These are phyloP conservation scores for Coenobita brevimanus DNA, from an alignment of 1,140 invertebrate species.

Conservation along the genomic window DNA sequence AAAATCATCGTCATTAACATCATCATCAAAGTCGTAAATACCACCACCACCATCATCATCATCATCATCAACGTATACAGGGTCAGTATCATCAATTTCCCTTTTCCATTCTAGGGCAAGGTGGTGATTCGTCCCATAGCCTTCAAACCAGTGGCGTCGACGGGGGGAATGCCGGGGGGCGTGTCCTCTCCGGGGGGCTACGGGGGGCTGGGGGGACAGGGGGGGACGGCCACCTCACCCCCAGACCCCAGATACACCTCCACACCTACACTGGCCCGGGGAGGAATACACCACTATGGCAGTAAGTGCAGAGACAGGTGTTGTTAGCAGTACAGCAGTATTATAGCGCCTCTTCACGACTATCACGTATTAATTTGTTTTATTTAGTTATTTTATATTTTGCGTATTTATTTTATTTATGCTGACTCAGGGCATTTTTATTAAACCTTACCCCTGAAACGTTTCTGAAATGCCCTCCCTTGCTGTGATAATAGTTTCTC, in stretches of 20 bases:
- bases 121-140: constrained; percentile 84
- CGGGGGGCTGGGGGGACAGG: neutral
- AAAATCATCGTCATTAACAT: no score
- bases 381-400: no score
- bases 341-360: no score
- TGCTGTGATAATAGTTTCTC: no score
- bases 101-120: constrained; percentile 77
- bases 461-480: no score
- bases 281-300: constrained; percentile 79
- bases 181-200: constrained; percentile 72
- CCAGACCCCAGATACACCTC: constrained; percentile 77
- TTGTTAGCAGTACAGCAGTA: neutral
- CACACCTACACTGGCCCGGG: constrained; percentile 79
- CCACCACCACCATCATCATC: no score
- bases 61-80: no score
- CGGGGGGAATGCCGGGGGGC: constrained; percentile 75
- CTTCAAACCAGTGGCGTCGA: constrained; percentile 78
- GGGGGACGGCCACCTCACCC: neutral
- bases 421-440: no score
- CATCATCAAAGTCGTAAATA: no score
- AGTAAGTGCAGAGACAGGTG: constrained; percentile 75
- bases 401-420: neutral
- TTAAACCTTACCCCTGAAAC: no score
- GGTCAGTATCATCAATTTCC: no score
- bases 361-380: neutral